A percentile compares a stretch with the other conserved stretches of the same genome.
phyloP scores from a whole-genome alignment of 2,888 invertebrate species.

The Chirona hameri region DNA sequence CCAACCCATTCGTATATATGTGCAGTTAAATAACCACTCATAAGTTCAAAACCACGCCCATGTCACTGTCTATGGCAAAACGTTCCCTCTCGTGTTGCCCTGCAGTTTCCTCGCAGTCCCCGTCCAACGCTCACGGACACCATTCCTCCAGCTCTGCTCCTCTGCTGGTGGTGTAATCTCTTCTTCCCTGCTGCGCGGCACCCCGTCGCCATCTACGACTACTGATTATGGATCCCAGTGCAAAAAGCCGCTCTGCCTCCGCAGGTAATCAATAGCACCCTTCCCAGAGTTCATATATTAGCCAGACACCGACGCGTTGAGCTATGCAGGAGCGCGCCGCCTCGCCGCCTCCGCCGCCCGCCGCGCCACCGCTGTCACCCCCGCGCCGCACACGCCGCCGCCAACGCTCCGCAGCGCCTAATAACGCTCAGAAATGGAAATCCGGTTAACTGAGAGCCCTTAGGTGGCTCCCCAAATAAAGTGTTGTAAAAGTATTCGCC shows the following conservation, averaged over 20 bases:
- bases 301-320: not conserved
- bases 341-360: not conserved
- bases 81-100: too few relatives aligned
- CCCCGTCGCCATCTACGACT: not conserved
- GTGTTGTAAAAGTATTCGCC: not conserved
- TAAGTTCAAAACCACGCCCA: too few relatives aligned
- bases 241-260: not conserved
- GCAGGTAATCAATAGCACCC: slow-evolving; percentile 25
- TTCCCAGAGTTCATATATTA: slow-evolving; percentile 27
- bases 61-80: too few relatives aligned
- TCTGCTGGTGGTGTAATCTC: too few relatives aligned
- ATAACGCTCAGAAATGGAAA: slow-evolving; percentile 7
- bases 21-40: too few relatives aligned
- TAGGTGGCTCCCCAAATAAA: slow-evolving; percentile 3
- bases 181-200: too few relatives aligned
- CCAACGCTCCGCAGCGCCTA: not conserved
- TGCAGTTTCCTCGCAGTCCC: too few relatives aligned
- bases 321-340: not conserved
- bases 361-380: not conserved
- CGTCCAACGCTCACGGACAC: too few relatives aligned
- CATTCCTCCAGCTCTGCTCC: too few relatives aligned
- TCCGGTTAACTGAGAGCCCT: slow-evolving; percentile 5
- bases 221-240: slow-evolving; percentile 8
- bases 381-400: not conserved
- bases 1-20: too few relatives aligned